These are phyloP conservation scores for Tokudaia muenninki DNA, from an alignment of 2,797 vertebrate genomes.

Conservation along the genomic window DNA sequence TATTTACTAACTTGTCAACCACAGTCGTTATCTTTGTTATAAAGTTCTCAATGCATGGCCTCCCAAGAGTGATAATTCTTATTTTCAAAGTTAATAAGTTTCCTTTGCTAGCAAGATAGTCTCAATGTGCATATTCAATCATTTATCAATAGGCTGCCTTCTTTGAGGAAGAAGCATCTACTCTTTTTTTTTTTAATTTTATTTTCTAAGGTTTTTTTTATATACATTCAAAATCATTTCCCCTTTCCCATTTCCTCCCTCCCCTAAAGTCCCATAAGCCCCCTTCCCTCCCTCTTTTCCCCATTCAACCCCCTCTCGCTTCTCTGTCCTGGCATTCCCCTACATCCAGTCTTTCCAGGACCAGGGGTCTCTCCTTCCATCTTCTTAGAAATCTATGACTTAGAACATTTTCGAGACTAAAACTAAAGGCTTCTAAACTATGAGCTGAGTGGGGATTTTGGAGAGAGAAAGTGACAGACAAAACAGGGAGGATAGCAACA, in stretches of 20 bases:
- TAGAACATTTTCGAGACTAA: background rate
- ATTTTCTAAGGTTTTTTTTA: no score
- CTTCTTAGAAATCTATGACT: no score
- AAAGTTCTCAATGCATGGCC: constrained; percentile 3
- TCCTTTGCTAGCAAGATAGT: background rate
- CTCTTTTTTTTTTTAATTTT: no score
- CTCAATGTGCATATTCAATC: background rate
- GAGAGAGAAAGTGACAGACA: background rate
- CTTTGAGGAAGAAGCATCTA: background rate
- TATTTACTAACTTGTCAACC: constrained; percentile 22
- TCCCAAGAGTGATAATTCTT: constrained; percentile 34
- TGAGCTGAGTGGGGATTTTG: background rate
- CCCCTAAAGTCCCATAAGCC: no score
- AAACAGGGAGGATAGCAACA: background rate
- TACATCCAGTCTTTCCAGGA: no score
- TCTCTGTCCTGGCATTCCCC: no score
- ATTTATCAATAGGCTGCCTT: background rate
- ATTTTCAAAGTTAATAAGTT: constrained; percentile 38
- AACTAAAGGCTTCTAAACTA: background rate
- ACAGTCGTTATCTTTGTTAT: constrained; percentile 52
- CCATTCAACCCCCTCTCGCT: no score
- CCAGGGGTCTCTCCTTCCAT: no score
- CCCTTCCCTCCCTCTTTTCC: no score
- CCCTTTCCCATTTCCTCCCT: no score
- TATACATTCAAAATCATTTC: no score